Percentiles rank a stretch among this genome's conserved stretches.
Conservation (phyloP, 2,113 vertebrate genomes). For the Plotosus lineatus region DNA sequence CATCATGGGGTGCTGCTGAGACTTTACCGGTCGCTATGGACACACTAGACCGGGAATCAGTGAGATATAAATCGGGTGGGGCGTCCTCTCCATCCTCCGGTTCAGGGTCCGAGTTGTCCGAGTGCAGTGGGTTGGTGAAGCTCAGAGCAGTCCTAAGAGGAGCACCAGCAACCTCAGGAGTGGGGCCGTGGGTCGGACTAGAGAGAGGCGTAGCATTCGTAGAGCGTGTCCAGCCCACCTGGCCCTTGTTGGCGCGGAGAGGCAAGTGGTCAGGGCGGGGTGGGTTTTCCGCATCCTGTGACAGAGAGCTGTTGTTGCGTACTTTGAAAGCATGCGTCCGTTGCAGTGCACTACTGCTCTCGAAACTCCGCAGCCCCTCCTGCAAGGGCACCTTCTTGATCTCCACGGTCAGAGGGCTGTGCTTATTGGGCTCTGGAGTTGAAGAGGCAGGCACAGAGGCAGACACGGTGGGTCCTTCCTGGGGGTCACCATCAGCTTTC, state of each 20-base stretch:
- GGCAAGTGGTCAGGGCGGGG: conserved; percentile 86
- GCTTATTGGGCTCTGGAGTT: neutral
- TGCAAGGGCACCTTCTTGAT: conserved; percentile 94
- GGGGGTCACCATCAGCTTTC: conserved; percentile 82
- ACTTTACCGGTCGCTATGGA: conserved; percentile 86
- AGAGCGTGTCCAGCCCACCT: conserved; percentile 68
- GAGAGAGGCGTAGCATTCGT: conserved; percentile 55
- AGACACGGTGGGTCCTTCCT: conserved; percentile 43
- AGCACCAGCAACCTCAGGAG: conserved; percentile 61
- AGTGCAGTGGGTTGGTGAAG: conserved; percentile 96
- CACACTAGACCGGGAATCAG: conserved; percentile 62
- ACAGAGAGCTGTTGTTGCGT: conserved; percentile 73
- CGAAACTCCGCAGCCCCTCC: conserved; percentile 92
- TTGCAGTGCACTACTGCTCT: conserved; percentile 80
- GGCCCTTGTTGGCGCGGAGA: conserved; percentile 77
- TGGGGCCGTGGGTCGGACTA: conserved; percentile 59
- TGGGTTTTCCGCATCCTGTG: conserved; percentile 77
- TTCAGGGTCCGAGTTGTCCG: conserved; percentile 89
- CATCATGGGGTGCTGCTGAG: conserved; percentile 70
- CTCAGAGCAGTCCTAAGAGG: conserved; percentile 80
- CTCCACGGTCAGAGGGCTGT: conserved; percentile 83
- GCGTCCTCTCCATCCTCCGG: conserved; percentile 71
- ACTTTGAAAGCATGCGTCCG: conserved; percentile 86
- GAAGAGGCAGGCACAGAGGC: conserved; percentile 12
- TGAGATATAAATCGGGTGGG: neutral